Base-by-base conservation (phyloP, 2,888 invertebrate species). In the Caenorhabditis virilis region DNA sequence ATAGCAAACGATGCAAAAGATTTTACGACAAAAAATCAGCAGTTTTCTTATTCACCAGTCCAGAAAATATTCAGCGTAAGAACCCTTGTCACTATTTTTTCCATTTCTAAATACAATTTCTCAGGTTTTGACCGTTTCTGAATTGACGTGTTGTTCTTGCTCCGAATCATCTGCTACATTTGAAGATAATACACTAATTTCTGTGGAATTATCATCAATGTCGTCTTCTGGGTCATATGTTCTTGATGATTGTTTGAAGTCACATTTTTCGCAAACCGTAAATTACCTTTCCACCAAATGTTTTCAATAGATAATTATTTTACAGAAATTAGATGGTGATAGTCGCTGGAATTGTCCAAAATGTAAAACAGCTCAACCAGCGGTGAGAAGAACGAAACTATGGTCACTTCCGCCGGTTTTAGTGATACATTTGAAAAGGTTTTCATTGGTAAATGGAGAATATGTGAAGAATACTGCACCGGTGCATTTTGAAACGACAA, bases 371-470 rank as follows among this genome's bases (percentile, higher is more conserved):
- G 63, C 68, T 9, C 70, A 65, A 20, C 35, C 47, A 2, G 68
- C 78, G 16, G 67, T 52, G 9, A 61, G 77, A 20, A 63, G 57
- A 13, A 73, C 74, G 0, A 57, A 66, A 39, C 49, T 82, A 23
- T 82, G 82, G 82, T 61, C 48, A 11, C 60, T 77, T 2, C 80
- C 82, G 0, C 33, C 53, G 6, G 68, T 78, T 16, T 51, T 80
- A 48, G 72, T 75, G 15, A 47, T 82, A 30, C 80, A 79, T 41
- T 48, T 82, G 25, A 78, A 80, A 54, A 64, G 82, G 7, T 82
- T 82, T 54, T 66, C 75, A 3, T 56, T 72, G 16, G 30, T 42
- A 16, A 55, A 63, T 38, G 75, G 69, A 13, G 68, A 68, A 11
- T 82, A 69, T 42, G 74, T 72, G 23, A 82, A 82, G 62, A 82